Evolutionary conservation across 2,888 invertebrate species (phyloP).

Genomic region (Laothoe populi): DNA sequence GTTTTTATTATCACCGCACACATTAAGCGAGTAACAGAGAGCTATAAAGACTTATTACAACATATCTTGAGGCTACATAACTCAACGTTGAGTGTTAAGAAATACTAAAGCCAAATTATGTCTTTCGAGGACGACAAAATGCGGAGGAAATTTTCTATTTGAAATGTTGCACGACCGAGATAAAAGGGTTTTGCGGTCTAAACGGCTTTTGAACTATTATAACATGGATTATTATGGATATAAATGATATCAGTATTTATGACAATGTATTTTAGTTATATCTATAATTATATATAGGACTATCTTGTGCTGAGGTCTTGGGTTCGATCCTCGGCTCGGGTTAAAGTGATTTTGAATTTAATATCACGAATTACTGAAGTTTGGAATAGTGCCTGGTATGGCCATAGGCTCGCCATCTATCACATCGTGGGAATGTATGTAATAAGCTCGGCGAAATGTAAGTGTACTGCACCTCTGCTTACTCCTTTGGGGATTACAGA

Average conservation of each 20-base stretch:
- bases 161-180: slow-evolving; percentile 35
- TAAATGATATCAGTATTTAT: slow-evolving; percentile 5
- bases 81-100: slow-evolving; percentile 14
- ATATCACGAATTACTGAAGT: too few species aligned
- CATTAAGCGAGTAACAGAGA: background rate
- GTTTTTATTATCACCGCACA: background rate
- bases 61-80: slow-evolving; percentile 16
- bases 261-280: background rate
- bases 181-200: slow-evolving; percentile 37
- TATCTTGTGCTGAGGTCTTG: too few species aligned
- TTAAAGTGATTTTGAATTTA: too few species aligned
- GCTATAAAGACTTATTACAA: slow-evolving; percentile 12
- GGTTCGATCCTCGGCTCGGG: too few species aligned
- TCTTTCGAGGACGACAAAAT: slow-evolving; percentile 15
- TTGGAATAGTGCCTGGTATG: too few species aligned
- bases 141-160: slow-evolving; percentile 34
- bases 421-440: too few species aligned
- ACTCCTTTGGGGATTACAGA: too few species aligned
- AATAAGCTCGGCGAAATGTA: too few species aligned
- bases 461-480: too few species aligned
- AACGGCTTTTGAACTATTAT: slow-evolving; percentile 11
- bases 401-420: too few species aligned
- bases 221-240: slow-evolving; percentile 6
- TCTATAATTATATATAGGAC: too few species aligned
- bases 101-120: slow-evolving; percentile 20